Evolutionary conservation across 1,140 invertebrate genomes (phyloP), one percentile per base, ranked within the genome.

Genomic region (Lanistes nyassanus): DNA sequence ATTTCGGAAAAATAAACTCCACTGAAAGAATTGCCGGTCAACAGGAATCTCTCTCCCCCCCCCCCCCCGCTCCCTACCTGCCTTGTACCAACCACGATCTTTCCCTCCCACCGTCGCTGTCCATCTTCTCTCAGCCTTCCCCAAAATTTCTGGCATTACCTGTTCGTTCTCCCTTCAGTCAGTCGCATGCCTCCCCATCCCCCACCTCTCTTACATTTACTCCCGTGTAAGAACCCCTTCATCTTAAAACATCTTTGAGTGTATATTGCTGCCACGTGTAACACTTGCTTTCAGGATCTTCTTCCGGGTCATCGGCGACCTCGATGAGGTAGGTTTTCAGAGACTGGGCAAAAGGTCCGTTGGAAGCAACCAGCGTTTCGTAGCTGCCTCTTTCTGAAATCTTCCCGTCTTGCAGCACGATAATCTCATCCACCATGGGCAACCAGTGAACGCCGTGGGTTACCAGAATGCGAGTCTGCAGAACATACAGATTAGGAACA

Each of bases 211-310:
- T 31, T 60, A 9, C 58, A 26, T 23, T 31, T 23, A 26, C 7
- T 60, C 23, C 58, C 31, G 6, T 60, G n/a, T 31, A 26, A 26
- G n/a, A 26, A 26, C 58, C 23, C 31, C 58, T 23, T 9, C 58
- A 9, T 60, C 23, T 60, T 60, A 23, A 11, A 26, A 9, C 7
- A 9, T 62, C 11, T 62, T 19, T 62, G 16, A 23, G 60, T 62
- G 16, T 62, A 29, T 78, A 55, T 78, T 74, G 55, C 58, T 76
- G 31, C 62, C 82, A 29, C 34, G 69, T 19, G 31, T 16, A 0
- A 31, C 2, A 36, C 66, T 39, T 37, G 26, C 66, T 68, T 37
- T 68, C 66, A 21, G 34, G 36, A 5, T 68, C 42, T 3, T 47
- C 42, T 47, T 13, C 42, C 42, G 42, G 42, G 58, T 26, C 31